phyloP scores from a whole-genome alignment of 2,888 invertebrate species.

The Tachina grossa region DNA sequence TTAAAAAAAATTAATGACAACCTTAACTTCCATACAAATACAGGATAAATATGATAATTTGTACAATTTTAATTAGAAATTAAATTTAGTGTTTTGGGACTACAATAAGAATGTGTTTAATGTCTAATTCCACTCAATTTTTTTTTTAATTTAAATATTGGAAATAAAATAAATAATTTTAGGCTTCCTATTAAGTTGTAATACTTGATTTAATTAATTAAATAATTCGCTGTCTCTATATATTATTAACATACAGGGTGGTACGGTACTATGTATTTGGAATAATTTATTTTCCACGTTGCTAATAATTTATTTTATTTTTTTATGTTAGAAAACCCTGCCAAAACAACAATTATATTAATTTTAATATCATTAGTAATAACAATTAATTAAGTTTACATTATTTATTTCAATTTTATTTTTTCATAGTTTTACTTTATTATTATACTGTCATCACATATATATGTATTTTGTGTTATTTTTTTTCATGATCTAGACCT shows the following conservation, averaged over 20 bases:
- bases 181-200: not conserved
- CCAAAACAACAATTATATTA: slow-evolving; percentile 45
- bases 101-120: not conserved
- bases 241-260: slow-evolving; percentile 43
- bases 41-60: no score
- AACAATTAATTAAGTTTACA: slow-evolving; percentile 41
- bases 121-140: not conserved
- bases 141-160: not conserved
- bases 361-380: slow-evolving; percentile 35
- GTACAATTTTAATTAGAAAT: no score
- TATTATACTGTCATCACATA: slow-evolving; percentile 60
- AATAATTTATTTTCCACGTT: not conserved
- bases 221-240: slow-evolving; percentile 45
- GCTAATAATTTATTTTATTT: not conserved
- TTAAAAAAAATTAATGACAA: no score
- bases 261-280: not conserved
- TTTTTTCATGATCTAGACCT: not conserved
- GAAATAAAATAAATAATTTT: not conserved
- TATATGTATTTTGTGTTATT: slow-evolving; percentile 35
- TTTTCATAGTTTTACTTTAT: slow-evolving; percentile 25
- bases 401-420: slow-evolving; percentile 25
- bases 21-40: no score
- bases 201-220: not conserved
- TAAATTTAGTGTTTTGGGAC: not conserved
- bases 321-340: slow-evolving; percentile 37